Percentiles rank a stretch among this genome's conserved stretches.
These are phyloP conservation scores for Aviceda subcristata DNA, from an alignment of 2,113 vertebrate species.

Conservation along the genomic window DNA sequence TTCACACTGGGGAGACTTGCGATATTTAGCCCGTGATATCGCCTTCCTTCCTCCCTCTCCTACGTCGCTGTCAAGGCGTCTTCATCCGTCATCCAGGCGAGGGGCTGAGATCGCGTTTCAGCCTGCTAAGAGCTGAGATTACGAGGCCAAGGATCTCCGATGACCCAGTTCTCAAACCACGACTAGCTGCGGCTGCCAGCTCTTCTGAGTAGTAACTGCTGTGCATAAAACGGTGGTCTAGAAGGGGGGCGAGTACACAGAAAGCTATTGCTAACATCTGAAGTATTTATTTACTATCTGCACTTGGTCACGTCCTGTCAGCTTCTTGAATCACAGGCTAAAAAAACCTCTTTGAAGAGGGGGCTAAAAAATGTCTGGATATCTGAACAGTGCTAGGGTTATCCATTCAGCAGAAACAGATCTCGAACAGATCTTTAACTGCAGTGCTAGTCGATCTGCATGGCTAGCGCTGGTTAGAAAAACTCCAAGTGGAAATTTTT, in stretches of 20 bases:
- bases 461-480: background rate
- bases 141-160: background rate
- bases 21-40: background rate
- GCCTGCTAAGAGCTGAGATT: background rate
- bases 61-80: background rate
- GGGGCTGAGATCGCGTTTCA: background rate
- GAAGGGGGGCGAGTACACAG: background rate
- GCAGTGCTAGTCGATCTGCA: no score
- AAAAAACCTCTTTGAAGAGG: background rate
- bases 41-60: slow-evolving; percentile 7
- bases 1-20: background rate
- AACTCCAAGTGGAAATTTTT: background rate
- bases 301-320: background rate
- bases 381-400: background rate
- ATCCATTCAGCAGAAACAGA: background rate
- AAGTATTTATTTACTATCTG: background rate
- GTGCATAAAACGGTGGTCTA: background rate
- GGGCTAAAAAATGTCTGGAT: background rate
- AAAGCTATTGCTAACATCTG: background rate
- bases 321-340: background rate
- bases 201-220: background rate
- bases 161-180: background rate
- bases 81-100: background rate
- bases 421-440: background rate
- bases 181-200: background rate